Conservation (phyloP, 2,113 vertebrate genomes). For the Tragelaphus imberbis region DNA sequence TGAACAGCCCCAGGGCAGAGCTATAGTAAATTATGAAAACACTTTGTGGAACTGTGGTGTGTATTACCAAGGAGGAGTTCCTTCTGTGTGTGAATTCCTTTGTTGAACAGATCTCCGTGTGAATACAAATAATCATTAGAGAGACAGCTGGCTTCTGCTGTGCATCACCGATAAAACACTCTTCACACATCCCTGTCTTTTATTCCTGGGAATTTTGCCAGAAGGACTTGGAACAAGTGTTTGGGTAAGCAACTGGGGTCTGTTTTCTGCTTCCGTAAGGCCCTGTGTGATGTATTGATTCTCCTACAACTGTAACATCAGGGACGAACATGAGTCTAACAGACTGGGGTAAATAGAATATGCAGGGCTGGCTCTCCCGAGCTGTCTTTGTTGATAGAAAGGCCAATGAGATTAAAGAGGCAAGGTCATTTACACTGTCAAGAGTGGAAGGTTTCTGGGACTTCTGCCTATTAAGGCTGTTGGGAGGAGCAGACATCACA, state of each 20-base stretch:
- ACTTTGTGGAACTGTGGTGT: neutral
- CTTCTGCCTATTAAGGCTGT: neutral
- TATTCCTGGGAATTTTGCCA: conserved; percentile 77
- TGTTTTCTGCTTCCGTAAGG: conserved; percentile 60
- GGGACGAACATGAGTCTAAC: neutral
- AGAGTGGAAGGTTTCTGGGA: neutral
- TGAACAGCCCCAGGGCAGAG: conserved; percentile 23
- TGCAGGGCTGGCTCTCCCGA: neutral
- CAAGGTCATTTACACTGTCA: neutral
- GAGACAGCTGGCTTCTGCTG: conserved; percentile 68
- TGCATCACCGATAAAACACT: conserved; percentile 57
- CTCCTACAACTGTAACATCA: conserved; percentile 54
- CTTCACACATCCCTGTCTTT: conserved; percentile 27
- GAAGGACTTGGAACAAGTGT: conserved; percentile 19
- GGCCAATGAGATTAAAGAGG: neutral
- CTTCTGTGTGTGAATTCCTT: conserved; percentile 18
- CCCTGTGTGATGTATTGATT: conserved; percentile 55
- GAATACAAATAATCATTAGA: conserved; percentile 64
- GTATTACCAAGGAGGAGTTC: conserved; percentile 50
- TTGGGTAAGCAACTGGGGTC: conserved; percentile 62
- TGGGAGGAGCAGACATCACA: neutral
- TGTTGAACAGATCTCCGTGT: conserved; percentile 44
- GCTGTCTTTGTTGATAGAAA: conserved; percentile 2
- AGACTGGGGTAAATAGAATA: neutral
- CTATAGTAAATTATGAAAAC: conserved; percentile 39